Percentiles rank a stretch among this genome's conserved stretches.
Evolutionary conservation across 2,113 vertebrate genomes (phyloP).

Genomic region (Todiramphus saurophagus): DNA sequence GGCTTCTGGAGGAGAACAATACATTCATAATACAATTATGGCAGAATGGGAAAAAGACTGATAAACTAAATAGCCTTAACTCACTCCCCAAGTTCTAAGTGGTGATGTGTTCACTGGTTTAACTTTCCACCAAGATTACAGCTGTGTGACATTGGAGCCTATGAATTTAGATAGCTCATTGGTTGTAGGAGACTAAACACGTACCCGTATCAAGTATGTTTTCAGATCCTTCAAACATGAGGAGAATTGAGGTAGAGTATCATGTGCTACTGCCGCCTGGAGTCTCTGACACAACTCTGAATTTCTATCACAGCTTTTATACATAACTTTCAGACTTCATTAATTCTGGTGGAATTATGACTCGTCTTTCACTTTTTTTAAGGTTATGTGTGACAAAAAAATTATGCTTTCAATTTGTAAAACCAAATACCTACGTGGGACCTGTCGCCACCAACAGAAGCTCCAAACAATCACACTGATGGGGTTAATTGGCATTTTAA

Average conservation of each 20-base stretch:
- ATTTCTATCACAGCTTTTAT: constrained; percentile 71
- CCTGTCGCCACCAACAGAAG: constrained; percentile 60
- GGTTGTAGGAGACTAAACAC: constrained; percentile 82
- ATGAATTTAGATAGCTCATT: constrained; percentile 88
- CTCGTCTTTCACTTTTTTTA: constrained; percentile 70
- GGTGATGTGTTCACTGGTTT: constrained; percentile 63
- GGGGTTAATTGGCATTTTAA: constrained; percentile 80
- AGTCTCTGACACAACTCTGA: constrained; percentile 63
- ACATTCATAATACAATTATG: constrained; percentile 57
- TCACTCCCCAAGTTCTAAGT: constrained; percentile 64
- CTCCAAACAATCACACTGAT: constrained; percentile 67
- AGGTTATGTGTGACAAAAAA: constrained; percentile 73
- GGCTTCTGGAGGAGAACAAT: constrained; percentile 61
- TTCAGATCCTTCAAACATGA: constrained; percentile 72
- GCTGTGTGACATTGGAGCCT: constrained; percentile 76
- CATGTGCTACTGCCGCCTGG: constrained; percentile 41
- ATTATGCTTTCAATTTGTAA: constrained; percentile 75
- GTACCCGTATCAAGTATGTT: constrained; percentile 67
- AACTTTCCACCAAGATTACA: constrained; percentile 77
- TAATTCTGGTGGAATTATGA: constrained; percentile 74
- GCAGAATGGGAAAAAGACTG: constrained; percentile 12
- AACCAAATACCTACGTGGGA: constrained; percentile 65
- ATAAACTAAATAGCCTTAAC: constrained; percentile 61
- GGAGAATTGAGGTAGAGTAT: constrained; percentile 71
- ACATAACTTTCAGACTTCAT: constrained; percentile 77